A percentile compares a stretch with the other conserved stretches of the same genome.
Evolutionary conservation across 2,113 vertebrate genomes (phyloP).

Genomic region (Channa maculata): DNA sequence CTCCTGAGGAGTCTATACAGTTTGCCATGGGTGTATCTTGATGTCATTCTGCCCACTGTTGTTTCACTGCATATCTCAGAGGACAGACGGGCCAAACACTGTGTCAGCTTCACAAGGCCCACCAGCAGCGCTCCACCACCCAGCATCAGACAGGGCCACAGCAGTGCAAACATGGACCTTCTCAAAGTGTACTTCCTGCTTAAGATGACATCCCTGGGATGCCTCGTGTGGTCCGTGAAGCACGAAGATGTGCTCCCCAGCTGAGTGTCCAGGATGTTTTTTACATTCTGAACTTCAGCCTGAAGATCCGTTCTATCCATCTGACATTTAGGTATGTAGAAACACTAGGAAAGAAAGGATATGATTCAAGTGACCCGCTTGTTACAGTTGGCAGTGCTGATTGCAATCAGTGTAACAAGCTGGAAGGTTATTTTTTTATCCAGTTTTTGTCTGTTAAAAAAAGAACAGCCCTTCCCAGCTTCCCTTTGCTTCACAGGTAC

Average conservation of each 20-base stretch:
- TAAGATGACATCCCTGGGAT: slow-evolving; percentile 77
- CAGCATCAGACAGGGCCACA: slow-evolving; percentile 87
- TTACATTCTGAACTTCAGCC: slow-evolving; percentile 76
- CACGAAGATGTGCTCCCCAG: slow-evolving; percentile 70
- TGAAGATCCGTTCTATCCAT: slow-evolving; percentile 73
- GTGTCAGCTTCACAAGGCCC: slow-evolving; percentile 85
- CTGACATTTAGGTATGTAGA: slow-evolving; percentile 86
- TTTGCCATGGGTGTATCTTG: slow-evolving; percentile 31
- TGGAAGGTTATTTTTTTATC: slow-evolving; percentile 22
- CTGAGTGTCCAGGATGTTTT: slow-evolving; percentile 68
- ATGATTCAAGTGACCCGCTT: slow-evolving; percentile 13
- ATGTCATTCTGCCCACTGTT: slow-evolving; percentile 15
- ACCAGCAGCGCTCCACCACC: slow-evolving; percentile 83
- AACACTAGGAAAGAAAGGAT: slow-evolving; percentile 80
- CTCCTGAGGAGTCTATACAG: slow-evolving; percentile 64
- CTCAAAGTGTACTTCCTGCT: slow-evolving; percentile 73
- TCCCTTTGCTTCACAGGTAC: neutral
- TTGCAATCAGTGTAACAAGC: slow-evolving; percentile 29
- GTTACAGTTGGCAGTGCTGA: slow-evolving; percentile 21
- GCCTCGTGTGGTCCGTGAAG: slow-evolving; percentile 59
- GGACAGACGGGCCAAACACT: slow-evolving; percentile 80
- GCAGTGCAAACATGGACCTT: slow-evolving; percentile 76
- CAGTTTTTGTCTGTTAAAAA: slow-evolving; percentile 5
- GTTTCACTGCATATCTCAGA: slow-evolving; percentile 50
- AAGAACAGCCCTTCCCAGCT: neutral